Evolutionary conservation across 2,888 invertebrate species (phyloP), one percentile per base, ranked within the genome.

Genomic region (Cataglyphis livida): DNA sequence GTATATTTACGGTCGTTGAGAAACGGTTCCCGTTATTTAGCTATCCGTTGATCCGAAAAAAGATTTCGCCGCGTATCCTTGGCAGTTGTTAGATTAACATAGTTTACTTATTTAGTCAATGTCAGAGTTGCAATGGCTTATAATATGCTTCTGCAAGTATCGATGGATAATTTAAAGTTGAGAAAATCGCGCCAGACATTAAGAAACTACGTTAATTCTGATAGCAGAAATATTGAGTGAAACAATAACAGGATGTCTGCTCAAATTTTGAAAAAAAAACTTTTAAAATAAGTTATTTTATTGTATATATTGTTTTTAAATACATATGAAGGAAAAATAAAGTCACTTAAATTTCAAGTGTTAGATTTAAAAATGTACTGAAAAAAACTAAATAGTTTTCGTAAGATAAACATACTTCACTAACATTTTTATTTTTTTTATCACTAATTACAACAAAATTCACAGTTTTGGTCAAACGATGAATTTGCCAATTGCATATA

Each of bases 1-100:
- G 12, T 12, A 35, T 70, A 78, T 48, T 61, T 71, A 79, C 44
- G 12, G 15, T 41, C 32, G 38, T 3, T n/a, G 41, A 44, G 15
- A 44, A 15, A 1, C 21, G 6, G 18, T 35, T 35, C 12, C 59
- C 70, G 66, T 70, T 70, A 70, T 61, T 79, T 18, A 35, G 59
- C 32, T 59, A 35, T 18, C 38, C 32, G 70, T 54, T 21, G 54
- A 57, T 38, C 9, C 25, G 25, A 78, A 68, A 70, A 70, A 78
- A 78, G 32, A 68, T 48, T n/a, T 15, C 32, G n/a, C 9, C n/a
- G 15, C 44, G 21, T 32, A 28, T 62, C 35, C 54, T 35, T 6
- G 9, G 12, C 21, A 38, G 12, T 7, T 32, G 3, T 6, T 25
- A 41, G 18, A 28, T 68, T 35, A 44, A 59, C 35, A 7, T 44